phyloP scores from a whole-genome alignment of 2,888 invertebrate genomes.

The Crossocerus cetratus region DNA sequence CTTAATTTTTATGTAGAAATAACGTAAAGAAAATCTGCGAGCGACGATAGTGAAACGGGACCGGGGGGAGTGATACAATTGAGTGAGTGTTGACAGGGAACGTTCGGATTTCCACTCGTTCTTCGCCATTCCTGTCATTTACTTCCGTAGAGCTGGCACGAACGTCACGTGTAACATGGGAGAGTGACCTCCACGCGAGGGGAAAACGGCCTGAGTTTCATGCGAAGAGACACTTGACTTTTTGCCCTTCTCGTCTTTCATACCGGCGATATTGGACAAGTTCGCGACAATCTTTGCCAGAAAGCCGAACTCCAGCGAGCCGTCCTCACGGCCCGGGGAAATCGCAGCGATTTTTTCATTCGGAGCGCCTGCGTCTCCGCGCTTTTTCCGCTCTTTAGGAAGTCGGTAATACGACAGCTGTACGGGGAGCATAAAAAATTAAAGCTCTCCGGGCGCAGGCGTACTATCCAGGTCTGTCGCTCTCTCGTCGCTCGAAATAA shows the following conservation, averaged over 20 bases:
- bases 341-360: conserved; percentile 11
- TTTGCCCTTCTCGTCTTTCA: conserved; percentile 21
- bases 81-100: background rate
- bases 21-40: background rate
- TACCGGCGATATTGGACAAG: conserved; percentile 47
- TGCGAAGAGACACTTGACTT: conserved; percentile 4
- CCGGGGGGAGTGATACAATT: background rate
- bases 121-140: background rate
- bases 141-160: background rate
- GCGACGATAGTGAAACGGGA: background rate
- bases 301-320: background rate
- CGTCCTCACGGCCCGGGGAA: conserved; percentile 12
- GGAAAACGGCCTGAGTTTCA: conserved; percentile 28
- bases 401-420: background rate
- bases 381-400: background rate
- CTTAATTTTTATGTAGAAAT: no score
- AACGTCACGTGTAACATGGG: conserved; percentile 7
- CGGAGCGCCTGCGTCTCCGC: background rate
- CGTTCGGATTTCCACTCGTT: background rate
- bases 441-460: background rate
- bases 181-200: background rate
- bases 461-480: no score
- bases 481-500: background rate
- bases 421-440: background rate
- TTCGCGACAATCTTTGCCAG: conserved; percentile 18